phyloP scores from a whole-genome alignment of 2,797 vertebrate species.

The Chloroceryle amazona region DNA sequence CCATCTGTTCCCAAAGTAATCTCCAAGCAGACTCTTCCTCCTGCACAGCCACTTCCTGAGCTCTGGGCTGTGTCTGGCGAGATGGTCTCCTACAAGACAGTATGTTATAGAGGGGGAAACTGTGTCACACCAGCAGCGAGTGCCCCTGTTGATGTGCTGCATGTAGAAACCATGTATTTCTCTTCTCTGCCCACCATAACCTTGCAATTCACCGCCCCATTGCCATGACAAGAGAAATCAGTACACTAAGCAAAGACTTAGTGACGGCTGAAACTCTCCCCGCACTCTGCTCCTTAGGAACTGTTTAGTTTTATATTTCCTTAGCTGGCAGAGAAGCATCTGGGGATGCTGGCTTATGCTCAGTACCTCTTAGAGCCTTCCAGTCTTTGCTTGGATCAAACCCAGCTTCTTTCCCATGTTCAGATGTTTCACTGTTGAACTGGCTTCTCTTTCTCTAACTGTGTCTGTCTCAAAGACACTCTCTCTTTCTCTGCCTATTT shows the following conservation, averaged over 20 bases:
- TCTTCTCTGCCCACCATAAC: neutral
- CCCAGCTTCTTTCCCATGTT: neutral
- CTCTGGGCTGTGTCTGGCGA: neutral
- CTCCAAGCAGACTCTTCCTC: neutral
- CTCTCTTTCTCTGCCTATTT: neutral
- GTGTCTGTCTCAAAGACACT: neutral
- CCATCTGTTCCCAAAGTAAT: slow-evolving; percentile 2
- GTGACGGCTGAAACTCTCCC: neutral
- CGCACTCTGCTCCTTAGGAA: neutral
- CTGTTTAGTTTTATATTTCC: neutral
- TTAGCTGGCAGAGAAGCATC: neutral
- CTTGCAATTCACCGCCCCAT: neutral
- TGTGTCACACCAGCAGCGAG: neutral
- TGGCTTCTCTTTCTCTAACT: neutral
- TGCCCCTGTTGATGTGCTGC: neutral
- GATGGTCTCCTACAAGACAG: neutral
- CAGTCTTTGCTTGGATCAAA: neutral
- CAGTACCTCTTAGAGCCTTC: neutral
- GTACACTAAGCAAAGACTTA: neutral
- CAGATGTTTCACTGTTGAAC: slow-evolving; percentile 5
- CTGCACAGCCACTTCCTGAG: neutral
- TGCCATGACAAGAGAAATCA: neutral
- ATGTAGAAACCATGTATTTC: neutral
- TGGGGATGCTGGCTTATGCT: neutral
- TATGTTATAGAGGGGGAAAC: too few relatives aligned